phyloP scores from a whole-genome alignment of 2,797 vertebrate genomes.

The Sphaeramia orbicularis region DNA sequence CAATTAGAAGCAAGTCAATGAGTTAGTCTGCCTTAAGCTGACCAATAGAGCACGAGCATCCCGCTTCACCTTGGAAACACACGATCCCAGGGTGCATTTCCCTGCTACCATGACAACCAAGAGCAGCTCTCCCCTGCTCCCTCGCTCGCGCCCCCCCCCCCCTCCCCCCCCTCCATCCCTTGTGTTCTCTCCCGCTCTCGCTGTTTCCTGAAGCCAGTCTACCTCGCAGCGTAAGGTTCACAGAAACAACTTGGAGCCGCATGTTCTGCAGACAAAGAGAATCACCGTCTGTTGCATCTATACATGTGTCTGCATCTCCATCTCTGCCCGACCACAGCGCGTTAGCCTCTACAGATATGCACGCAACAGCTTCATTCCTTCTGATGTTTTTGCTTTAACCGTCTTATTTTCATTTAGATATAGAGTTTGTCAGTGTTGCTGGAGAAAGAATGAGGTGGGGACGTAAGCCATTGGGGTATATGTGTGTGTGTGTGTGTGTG shows the following conservation, averaged over 20 bases:
- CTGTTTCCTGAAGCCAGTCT: constrained; percentile 65
- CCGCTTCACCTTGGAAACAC: constrained; percentile 82
- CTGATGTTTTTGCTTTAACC: not conserved
- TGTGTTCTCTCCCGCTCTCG: constrained; percentile 49
- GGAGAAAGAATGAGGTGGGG: constrained; percentile 13
- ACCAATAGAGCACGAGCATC: constrained; percentile 78
- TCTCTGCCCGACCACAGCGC: constrained; percentile 10
- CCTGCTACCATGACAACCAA: constrained; percentile 84
- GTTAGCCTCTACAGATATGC: not conserved
- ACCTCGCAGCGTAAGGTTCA: constrained; percentile 68
- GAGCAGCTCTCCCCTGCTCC: constrained; percentile 70
- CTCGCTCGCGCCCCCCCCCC: too few species aligned
- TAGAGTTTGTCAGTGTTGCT: constrained; percentile 16
- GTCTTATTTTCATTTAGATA: constrained; percentile 1
- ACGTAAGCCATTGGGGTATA: not conserved
- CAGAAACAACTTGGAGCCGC: constrained; percentile 68
- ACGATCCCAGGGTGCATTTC: constrained; percentile 82
- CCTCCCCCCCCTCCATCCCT: constrained; percentile 34
- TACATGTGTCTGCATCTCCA: constrained; percentile 35
- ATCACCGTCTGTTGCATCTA: constrained; percentile 53
- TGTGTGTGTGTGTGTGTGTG: too few species aligned
- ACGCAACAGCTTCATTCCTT: not conserved
- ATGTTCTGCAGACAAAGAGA: constrained; percentile 75
- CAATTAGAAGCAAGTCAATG: constrained; percentile 71
- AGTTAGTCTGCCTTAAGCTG: constrained; percentile 64